Conservation (phyloP, 1,140 invertebrate species). For the Ctenoplectra terminalis region DNA sequence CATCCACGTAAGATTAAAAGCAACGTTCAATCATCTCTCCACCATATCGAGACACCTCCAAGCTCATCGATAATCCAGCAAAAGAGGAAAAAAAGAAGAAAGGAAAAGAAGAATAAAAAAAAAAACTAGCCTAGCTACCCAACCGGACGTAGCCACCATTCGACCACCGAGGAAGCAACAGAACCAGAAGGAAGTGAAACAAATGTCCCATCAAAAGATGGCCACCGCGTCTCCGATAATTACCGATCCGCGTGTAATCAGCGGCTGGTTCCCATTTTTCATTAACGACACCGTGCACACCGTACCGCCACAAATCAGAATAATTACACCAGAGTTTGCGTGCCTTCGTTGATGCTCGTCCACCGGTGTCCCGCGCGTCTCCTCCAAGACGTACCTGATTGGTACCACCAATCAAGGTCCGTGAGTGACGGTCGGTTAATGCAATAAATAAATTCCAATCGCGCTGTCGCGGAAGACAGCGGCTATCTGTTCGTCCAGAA, state of each 20-base stretch:
- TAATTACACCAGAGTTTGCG: conserved; percentile 60
- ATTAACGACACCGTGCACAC: not conserved
- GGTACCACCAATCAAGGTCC: conserved; percentile 68
- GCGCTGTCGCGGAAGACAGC: conserved; percentile 63
- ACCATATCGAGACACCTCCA: not conserved
- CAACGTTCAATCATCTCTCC: conserved; percentile 5
- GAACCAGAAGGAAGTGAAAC: conserved; percentile 10
- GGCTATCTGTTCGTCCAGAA: conserved; percentile 53
- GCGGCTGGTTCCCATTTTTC: conserved; percentile 28
- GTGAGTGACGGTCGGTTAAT: conserved; percentile 72
- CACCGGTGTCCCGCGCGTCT: conserved; percentile 1
- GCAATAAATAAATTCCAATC: conserved; percentile 78
- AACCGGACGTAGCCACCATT: not conserved
- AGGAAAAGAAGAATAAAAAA: too few relatives aligned
- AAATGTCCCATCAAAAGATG: conserved; percentile 33
- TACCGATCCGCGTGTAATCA: conserved; percentile 49
- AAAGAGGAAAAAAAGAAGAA: too few relatives aligned
- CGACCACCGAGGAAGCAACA: conserved; percentile 1
- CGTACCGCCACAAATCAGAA: conserved; percentile 49
- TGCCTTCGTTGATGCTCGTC: conserved; percentile 11
- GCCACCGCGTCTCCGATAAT: conserved; percentile 27
- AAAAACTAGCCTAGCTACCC: not conserved
- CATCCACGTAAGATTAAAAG: conserved; percentile 7
- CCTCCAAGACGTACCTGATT: conserved; percentile 62
- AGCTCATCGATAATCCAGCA: conserved; percentile 1